phyloP scores from a whole-genome alignment of 2,888 invertebrate genomes.

The Drosophila rubida region DNA sequence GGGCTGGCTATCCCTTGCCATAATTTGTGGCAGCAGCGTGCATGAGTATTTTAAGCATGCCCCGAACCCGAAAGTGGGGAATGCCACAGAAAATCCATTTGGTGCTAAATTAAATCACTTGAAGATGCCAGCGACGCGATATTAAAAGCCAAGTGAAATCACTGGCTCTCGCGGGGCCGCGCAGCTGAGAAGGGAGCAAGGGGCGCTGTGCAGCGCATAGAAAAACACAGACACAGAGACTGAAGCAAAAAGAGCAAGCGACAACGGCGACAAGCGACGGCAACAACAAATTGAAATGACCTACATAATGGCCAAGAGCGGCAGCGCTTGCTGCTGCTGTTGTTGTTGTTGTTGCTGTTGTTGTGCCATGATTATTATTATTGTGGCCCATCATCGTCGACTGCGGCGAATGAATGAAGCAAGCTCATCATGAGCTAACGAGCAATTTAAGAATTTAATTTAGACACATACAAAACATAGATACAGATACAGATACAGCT shows the following conservation, averaged over 20 bases:
- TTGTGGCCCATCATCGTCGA: constrained; percentile 67
- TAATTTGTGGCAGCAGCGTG: constrained; percentile 24
- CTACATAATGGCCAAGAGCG: constrained; percentile 70
- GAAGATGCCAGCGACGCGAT: constrained; percentile 71
- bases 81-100: constrained; percentile 66
- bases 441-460: constrained; percentile 80
- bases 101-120: constrained; percentile 78
- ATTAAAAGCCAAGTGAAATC: constrained; percentile 74
- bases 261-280: constrained; percentile 33
- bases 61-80: constrained; percentile 35
- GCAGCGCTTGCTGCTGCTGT: constrained; percentile 33
- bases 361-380: constrained; percentile 71
- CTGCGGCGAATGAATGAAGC: constrained; percentile 47
- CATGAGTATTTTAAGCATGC: constrained; percentile 40
- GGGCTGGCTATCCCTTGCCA: constrained; percentile 15
- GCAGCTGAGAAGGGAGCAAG: background rate
- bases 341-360: constrained; percentile 42
- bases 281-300: constrained; percentile 68
- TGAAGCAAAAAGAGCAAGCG: constrained; percentile 16
- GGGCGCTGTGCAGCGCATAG: constrained; percentile 24
- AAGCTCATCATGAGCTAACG: constrained; percentile 77
- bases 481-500: background rate
- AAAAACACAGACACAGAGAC: background rate
- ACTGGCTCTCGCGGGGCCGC: constrained; percentile 12
- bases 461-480: constrained; percentile 51